Percentiles rank a stretch among this genome's conserved stretches.
Evolutionary conservation across 1,140 invertebrate genomes (phyloP).

Genomic region (Megalopta genalis): DNA sequence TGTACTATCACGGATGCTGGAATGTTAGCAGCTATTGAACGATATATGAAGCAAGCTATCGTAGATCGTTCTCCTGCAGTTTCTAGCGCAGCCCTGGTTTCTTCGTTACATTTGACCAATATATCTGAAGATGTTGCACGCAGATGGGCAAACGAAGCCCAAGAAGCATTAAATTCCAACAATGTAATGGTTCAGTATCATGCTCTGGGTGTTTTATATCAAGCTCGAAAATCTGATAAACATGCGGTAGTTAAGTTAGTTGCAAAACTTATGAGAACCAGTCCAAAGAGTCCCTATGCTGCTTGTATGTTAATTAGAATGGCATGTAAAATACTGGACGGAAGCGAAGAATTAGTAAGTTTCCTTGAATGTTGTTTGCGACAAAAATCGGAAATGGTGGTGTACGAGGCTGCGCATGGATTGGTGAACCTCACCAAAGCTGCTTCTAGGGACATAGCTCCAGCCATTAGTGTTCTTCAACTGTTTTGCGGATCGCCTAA

Average conservation of each 20-base stretch:
- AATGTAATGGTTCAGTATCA: slow-evolving; percentile 98
- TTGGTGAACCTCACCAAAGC: slow-evolving; percentile 90
- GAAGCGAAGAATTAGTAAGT: slow-evolving; percentile 86
- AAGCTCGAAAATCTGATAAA: slow-evolving; percentile 95
- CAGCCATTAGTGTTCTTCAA: slow-evolving; percentile 96
- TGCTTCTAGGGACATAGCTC: slow-evolving; percentile 92
- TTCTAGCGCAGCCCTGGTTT: slow-evolving; percentile 97
- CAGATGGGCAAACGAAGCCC: slow-evolving; percentile 98
- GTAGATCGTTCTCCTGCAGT: slow-evolving; percentile 98
- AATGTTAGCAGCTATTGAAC: slow-evolving; percentile 98
- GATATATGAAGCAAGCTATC: slow-evolving; percentile 99
- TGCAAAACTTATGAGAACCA: slow-evolving; percentile 90
- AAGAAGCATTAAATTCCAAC: slow-evolving; percentile 94
- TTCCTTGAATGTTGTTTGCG: slow-evolving; percentile 96
- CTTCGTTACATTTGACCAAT: slow-evolving; percentile 91
- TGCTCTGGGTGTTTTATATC: slow-evolving; percentile 97
- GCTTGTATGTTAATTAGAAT: slow-evolving; percentile 95
- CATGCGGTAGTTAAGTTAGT: slow-evolving; percentile 98
- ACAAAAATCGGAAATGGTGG: slow-evolving; percentile 98
- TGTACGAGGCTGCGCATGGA: slow-evolving; percentile 97
- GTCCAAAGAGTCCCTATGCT: slow-evolving; percentile 95
- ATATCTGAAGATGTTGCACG: slow-evolving; percentile 95
- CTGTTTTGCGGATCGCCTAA: slow-evolving; percentile 97
- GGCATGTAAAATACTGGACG: slow-evolving; percentile 94
- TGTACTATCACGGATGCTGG: slow-evolving; percentile 98